These are phyloP conservation scores for Cryptus viduatorius DNA, from an alignment of 2,888 invertebrate species.

Conservation along the genomic window DNA sequence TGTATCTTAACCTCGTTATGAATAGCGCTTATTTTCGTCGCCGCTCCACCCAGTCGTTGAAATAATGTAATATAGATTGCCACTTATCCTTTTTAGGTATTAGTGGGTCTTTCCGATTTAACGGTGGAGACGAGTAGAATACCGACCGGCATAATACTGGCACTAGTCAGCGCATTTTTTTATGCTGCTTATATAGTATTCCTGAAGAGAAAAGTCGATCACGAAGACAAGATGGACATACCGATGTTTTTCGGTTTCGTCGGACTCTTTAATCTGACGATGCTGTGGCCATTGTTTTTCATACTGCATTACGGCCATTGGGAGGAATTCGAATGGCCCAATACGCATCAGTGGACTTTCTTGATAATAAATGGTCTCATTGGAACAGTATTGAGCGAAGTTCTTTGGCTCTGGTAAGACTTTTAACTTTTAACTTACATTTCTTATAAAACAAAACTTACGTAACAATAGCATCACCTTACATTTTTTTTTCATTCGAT, in stretches of 20 bases:
- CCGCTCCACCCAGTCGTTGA: slow-evolving; percentile 6
- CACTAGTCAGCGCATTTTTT: slow-evolving; percentile 94
- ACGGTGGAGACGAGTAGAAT: slow-evolving; percentile 88
- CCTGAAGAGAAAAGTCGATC: slow-evolving; percentile 93
- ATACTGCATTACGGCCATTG: slow-evolving; percentile 92
- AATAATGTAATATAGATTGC: background rate
- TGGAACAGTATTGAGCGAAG: slow-evolving; percentile 96
- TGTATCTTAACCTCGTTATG: background rate
- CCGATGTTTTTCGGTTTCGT: slow-evolving; percentile 98
- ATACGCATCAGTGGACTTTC: slow-evolving; percentile 92
- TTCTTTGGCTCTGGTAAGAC: slow-evolving; percentile 95
- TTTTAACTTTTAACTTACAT: background rate
- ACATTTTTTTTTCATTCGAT: background rate
- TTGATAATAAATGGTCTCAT: slow-evolving; percentile 94
- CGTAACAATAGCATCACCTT: too few relatives aligned
- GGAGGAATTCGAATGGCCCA: slow-evolving; percentile 95
- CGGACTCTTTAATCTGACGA: slow-evolving; percentile 94
- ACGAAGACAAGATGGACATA: slow-evolving; percentile 97
- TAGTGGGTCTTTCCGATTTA: slow-evolving; percentile 92
- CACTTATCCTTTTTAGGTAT: slow-evolving; percentile 86
- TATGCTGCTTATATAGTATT: slow-evolving; percentile 96
- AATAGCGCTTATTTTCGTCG: slow-evolving; percentile 2
- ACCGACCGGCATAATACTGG: slow-evolving; percentile 91
- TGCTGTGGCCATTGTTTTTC: slow-evolving; percentile 96
- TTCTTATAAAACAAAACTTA: too few relatives aligned